These are phyloP conservation scores for Netelia fuscicornis DNA, from an alignment of 2,888 invertebrate genomes.

Conservation along the genomic window DNA sequence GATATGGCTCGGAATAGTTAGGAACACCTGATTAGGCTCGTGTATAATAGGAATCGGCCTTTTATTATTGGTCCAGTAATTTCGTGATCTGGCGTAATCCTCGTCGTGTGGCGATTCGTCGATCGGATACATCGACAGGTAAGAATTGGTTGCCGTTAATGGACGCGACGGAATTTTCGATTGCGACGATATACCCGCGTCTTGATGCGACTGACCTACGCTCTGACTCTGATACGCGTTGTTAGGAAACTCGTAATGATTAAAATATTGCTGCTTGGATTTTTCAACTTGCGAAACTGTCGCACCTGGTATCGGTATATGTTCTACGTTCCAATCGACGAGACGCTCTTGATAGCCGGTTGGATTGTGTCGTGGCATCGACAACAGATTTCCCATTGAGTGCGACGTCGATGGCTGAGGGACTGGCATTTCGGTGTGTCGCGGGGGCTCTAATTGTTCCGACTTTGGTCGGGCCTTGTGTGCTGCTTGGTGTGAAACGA, in stretches of 20 bases:
- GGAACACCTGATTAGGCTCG: constrained; percentile 77
- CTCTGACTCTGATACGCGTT: constrained; percentile 69
- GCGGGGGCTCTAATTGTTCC: constrained; percentile 81
- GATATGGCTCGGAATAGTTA: constrained; percentile 77
- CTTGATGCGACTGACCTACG: constrained; percentile 41
- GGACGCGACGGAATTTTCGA: constrained; percentile 60
- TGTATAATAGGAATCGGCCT: constrained; percentile 76
- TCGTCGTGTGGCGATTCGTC: constrained; percentile 72
- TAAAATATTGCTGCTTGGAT: constrained; percentile 68
- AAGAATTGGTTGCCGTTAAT: constrained; percentile 69
- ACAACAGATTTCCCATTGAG: constrained; percentile 83
- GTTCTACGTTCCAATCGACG: constrained; percentile 81
- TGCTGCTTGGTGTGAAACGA: constrained; percentile 78
- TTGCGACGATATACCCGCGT: constrained; percentile 53
- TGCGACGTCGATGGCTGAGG: constrained; percentile 81
- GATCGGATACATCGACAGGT: constrained; percentile 74
- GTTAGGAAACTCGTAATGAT: constrained; percentile 69
- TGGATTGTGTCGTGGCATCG: constrained; percentile 77
- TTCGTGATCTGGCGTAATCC: constrained; percentile 65
- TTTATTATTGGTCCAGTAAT: constrained; percentile 72
- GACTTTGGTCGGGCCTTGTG: constrained; percentile 83
- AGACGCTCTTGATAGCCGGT: constrained; percentile 79
- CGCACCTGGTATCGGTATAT: constrained; percentile 81
- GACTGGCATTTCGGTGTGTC: constrained; percentile 73
- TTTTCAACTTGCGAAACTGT: constrained; percentile 67